Evolutionary conservation across 2,113 vertebrate genomes (phyloP).

Genomic region (Naja naja): DNA sequence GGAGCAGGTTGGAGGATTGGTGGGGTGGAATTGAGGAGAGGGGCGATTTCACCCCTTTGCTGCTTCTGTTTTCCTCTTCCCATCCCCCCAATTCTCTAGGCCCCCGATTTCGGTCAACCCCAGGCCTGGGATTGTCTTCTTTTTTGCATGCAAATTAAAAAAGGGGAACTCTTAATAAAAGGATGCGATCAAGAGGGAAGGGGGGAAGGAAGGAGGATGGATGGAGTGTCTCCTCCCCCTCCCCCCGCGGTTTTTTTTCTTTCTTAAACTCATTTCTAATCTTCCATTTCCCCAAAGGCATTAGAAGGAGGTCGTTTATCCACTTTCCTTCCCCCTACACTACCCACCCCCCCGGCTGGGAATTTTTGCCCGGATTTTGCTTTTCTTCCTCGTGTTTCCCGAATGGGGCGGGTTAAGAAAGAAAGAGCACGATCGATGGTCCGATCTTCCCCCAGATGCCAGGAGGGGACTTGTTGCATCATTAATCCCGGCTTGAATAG

Average conservation of each 20-base stretch:
- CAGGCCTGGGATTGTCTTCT: neutral
- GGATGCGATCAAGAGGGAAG: neutral
- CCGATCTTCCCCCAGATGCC: neutral
- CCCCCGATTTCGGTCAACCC: neutral
- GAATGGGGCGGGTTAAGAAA: neutral
- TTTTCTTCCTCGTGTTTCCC: neutral
- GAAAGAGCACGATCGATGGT: too few relatives aligned
- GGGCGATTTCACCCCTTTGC: too few relatives aligned
- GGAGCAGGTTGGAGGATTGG: neutral
- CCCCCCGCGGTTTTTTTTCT: too few relatives aligned
- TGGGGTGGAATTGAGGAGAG: neutral
- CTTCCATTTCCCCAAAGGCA: neutral
- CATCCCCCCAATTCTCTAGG: neutral
- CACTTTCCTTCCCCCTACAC: too few relatives aligned
- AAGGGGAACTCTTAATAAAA: neutral
- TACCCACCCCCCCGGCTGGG: too few relatives aligned
- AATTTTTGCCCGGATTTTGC: too few relatives aligned
- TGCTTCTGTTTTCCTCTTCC: neutral
- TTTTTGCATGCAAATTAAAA: neutral
- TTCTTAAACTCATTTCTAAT: neutral
- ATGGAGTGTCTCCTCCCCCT: neutral
- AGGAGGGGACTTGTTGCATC: neutral
- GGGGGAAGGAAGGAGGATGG: neutral
- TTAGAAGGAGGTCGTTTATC: neutral
- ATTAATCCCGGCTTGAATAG: neutral